Evolutionary conservation across 2,113 vertebrate species (phyloP).

Genomic region (Oryzias melastigma): DNA sequence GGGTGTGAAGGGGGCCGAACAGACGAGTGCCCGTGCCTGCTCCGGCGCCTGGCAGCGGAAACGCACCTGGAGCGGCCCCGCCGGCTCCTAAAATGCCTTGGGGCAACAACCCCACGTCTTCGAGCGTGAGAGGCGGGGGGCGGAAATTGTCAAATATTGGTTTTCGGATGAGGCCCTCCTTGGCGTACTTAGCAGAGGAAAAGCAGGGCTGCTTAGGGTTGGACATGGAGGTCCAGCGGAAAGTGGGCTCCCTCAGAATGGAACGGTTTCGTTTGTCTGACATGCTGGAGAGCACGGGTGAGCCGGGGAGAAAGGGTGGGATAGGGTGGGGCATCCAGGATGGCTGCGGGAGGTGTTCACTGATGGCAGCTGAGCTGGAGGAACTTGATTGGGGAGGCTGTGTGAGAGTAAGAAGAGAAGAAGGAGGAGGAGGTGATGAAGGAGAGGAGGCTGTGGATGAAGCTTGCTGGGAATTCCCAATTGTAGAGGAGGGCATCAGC

Average conservation of each 20-base stretch:
- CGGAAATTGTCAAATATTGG: conserved; percentile 98
- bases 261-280: conserved; percentile 91
- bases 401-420: conserved; percentile 85
- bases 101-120: conserved; percentile 89
- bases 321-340: conserved; percentile 93
- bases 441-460: conserved; percentile 83
- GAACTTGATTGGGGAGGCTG: conserved; percentile 79
- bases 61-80: conserved; percentile 62
- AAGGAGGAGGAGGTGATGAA: conserved; percentile 92
- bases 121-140: conserved; percentile 91
- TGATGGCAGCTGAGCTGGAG: conserved; percentile 71
- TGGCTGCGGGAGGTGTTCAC: conserved; percentile 84
- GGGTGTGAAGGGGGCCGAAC: conserved; percentile 83
- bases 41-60: conserved; percentile 73
- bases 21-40: conserved; percentile 80
- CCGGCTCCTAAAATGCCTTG: conserved; percentile 73
- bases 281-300: conserved; percentile 79
- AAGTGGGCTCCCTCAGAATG: conserved; percentile 93
- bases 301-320: conserved; percentile 83
- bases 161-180: conserved; percentile 98
- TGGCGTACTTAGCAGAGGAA: conserved; percentile 98
- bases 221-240: conserved; percentile 92
- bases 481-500: conserved; percentile 81
- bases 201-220: conserved; percentile 91
- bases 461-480: conserved; percentile 79